Conservation (phyloP, 2,113 vertebrate genomes). For the Heptranchias perlo region DNA sequence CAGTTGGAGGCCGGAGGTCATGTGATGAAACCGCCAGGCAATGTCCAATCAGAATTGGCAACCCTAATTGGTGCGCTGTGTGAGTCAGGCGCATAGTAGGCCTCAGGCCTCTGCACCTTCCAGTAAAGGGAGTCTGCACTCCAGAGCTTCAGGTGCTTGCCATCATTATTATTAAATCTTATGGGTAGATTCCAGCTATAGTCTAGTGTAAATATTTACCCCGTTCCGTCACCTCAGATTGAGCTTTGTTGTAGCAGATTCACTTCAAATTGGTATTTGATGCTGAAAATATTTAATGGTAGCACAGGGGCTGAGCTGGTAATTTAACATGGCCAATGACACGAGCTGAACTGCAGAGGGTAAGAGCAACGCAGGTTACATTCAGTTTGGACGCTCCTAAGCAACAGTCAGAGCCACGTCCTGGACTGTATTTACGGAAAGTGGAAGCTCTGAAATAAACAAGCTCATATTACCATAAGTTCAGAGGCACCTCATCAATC, state of each 20-base stretch:
- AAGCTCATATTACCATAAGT: conserved; percentile 5
- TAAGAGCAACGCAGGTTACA: background rate
- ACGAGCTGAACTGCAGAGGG: background rate
- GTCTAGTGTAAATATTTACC: background rate
- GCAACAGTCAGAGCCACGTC: background rate
- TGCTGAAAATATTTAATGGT: background rate
- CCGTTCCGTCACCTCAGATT: background rate
- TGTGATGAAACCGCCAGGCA: background rate
- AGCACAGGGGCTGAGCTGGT: background rate
- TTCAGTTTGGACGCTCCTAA: background rate
- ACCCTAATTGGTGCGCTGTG: background rate
- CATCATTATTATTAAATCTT: background rate
- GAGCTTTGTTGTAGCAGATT: background rate
- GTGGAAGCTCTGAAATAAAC: background rate
- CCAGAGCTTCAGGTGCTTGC: background rate
- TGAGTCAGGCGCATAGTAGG: background rate
- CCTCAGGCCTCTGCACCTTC: background rate
- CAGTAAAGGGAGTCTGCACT: background rate
- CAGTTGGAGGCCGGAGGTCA: background rate
- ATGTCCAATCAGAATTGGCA: background rate
- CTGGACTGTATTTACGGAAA: background rate
- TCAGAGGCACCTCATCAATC: conserved; percentile 16
- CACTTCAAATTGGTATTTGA: background rate
- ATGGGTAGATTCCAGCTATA: background rate
- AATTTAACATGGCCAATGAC: background rate